Evolutionary conservation across 2,888 invertebrate genomes (phyloP).

Genomic region (Agonopterix heracliana): DNA sequence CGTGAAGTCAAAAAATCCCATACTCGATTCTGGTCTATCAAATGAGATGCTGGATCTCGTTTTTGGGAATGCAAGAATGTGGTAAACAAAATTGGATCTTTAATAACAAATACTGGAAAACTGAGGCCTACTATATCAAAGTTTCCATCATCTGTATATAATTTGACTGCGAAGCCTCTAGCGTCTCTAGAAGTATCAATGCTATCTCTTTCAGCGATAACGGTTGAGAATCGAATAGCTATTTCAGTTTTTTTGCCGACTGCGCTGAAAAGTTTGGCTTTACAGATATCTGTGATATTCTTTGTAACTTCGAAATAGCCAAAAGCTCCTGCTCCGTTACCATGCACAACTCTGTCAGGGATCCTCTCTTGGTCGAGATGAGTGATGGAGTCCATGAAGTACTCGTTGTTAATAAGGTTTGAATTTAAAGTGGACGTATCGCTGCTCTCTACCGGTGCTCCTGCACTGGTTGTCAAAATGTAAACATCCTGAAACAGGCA

Average conservation of each 20-base stretch:
- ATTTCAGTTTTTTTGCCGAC: conserved; percentile 78
- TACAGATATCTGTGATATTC: conserved; percentile 20
- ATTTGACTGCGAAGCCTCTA: conserved; percentile 59
- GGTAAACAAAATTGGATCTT: conserved; percentile 72
- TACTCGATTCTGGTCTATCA: conserved; percentile 28
- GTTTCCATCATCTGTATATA: conserved; percentile 36
- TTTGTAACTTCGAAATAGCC: conserved; percentile 7
- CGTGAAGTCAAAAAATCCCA: conserved; percentile 71
- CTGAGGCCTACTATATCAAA: conserved; percentile 26
- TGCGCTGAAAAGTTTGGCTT: conserved; percentile 75
- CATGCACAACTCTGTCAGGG: conserved; percentile 92
- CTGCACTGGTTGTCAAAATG: conserved; percentile 52
- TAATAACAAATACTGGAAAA: conserved; percentile 75
- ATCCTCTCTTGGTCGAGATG: conserved; percentile 90
- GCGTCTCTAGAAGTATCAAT: conserved; percentile 56
- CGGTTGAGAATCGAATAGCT: conserved; percentile 74
- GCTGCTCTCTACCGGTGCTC: conserved; percentile 7
- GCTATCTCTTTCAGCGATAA: conserved; percentile 79
- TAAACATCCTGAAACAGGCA: conserved; percentile 13
- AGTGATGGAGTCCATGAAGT: conserved; percentile 80
- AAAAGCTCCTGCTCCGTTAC: conserved; percentile 87
- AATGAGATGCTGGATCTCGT: conserved; percentile 70
- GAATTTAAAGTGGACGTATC: conserved; percentile 6
- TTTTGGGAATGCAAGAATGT: conserved; percentile 69
- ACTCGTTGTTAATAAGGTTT: conserved; percentile 20